These are phyloP conservation scores for Dermolepida albohirtum DNA, from an alignment of 2,888 invertebrate species.

Conservation along the genomic window DNA sequence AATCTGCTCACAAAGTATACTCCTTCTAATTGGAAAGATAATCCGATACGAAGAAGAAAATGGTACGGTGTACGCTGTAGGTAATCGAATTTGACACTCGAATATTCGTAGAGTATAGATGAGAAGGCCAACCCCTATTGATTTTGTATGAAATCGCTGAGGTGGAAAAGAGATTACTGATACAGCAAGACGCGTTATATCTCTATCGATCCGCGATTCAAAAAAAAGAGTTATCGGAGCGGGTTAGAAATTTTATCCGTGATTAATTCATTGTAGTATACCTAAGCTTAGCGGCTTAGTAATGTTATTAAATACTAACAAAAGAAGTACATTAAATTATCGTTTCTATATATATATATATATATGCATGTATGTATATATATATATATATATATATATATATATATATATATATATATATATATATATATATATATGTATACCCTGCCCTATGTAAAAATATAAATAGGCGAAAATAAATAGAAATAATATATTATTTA, in stretches of 20 bases:
- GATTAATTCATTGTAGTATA: conserved; percentile 15
- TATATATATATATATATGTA: too few relatives aligned
- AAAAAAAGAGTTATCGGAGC: conserved; percentile 10
- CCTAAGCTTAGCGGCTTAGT: background rate
- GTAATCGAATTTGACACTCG: conserved; percentile 37
- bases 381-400: too few relatives aligned
- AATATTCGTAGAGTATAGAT: conserved; percentile 26
- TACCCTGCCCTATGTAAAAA: too few relatives aligned
- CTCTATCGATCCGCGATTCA: conserved; percentile 24
- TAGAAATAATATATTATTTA: too few relatives aligned
- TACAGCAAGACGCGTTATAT: conserved; percentile 30
- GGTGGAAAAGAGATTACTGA: conserved; percentile 40
- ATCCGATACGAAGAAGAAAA: conserved; percentile 25
- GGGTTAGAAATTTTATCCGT: conserved; percentile 12
- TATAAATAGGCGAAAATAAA: too few relatives aligned
- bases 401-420: too few relatives aligned
- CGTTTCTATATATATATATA: too few relatives aligned
- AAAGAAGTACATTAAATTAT: too few relatives aligned
- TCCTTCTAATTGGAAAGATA: conserved; percentile 34
- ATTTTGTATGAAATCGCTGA: conserved; percentile 38
- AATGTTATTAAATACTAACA: too few relatives aligned
- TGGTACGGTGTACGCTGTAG: background rate
- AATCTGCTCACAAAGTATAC: conserved; percentile 17
- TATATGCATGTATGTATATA: too few relatives aligned
- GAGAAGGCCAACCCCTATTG: conserved; percentile 22